A percentile compares a stretch with the other conserved stretches of the same genome.
phyloP scores from a whole-genome alignment of 1,140 invertebrate genomes.

The Pseudobourletiella spinata region DNA sequence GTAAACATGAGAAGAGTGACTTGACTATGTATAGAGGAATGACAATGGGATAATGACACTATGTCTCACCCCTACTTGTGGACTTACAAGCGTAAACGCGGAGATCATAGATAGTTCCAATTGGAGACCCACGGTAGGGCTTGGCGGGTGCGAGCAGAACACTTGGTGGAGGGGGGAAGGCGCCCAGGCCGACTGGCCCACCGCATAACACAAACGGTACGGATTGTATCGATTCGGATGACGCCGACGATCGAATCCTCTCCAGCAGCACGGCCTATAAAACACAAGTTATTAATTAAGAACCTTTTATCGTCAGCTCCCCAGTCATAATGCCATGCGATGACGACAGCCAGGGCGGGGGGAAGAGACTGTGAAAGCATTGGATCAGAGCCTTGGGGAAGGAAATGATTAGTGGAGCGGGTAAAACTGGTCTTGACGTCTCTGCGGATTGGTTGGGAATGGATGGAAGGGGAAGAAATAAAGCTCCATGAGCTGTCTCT shows the following conservation, averaged over 20 bases:
- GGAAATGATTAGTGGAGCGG: too few relatives aligned
- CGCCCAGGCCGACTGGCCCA: constrained; percentile 48
- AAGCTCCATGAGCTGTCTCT: too few relatives aligned
- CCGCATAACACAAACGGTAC: constrained; percentile 32
- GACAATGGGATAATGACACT: too few relatives aligned
- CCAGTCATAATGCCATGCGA: neutral
- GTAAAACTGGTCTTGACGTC: too few relatives aligned
- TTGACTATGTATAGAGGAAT: too few relatives aligned
- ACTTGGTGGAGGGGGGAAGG: constrained; percentile 71
- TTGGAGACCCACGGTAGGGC: constrained; percentile 78
- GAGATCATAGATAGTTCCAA: constrained; percentile 78
- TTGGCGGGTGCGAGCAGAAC: constrained; percentile 82
- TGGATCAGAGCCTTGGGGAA: too few relatives aligned
- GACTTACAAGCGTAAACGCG: constrained; percentile 62
- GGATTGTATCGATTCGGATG: constrained; percentile 30
- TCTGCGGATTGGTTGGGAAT: too few relatives aligned
- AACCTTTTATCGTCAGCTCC: neutral
- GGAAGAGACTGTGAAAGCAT: too few relatives aligned
- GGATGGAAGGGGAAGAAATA: too few relatives aligned
- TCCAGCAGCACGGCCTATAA: constrained; percentile 69
- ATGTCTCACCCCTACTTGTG: too few relatives aligned
- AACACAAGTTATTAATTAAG: constrained; percentile 1
- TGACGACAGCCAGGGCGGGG: neutral
- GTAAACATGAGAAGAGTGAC: neutral
- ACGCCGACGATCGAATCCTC: constrained; percentile 57